Evolutionary conservation across 2,113 vertebrate genomes (phyloP).

Genomic region (Camelus dromedarius): DNA sequence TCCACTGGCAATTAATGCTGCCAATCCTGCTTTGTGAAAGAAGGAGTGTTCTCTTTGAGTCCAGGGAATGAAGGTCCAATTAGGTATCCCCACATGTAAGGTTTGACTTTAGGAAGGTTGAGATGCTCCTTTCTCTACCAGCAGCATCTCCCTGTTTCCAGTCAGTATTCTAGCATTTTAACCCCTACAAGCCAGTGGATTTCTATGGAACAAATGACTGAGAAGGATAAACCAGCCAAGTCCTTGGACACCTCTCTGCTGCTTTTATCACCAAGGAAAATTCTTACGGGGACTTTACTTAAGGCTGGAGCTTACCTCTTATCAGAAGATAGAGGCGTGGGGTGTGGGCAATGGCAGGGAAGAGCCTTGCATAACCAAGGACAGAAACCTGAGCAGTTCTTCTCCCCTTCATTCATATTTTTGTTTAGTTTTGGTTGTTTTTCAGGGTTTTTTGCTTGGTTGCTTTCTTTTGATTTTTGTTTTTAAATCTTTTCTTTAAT

Average conservation of each 20-base stretch:
- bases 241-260: neutral
- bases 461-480: constrained; percentile 39
- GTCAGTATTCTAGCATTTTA: neutral
- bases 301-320: constrained; percentile 32
- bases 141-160: neutral
- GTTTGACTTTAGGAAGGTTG: neutral
- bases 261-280: neutral
- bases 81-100: neutral
- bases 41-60: neutral
- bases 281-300: neutral
- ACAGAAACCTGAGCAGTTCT: constrained; percentile 25
- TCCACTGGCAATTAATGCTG: constrained; percentile 27
- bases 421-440: neutral
- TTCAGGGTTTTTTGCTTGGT: neutral
- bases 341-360: neutral
- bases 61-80: constrained; percentile 45
- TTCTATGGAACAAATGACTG: neutral
- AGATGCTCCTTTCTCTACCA: neutral
- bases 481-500: constrained; percentile 59
- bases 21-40: constrained; percentile 1
- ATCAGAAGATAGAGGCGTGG: constrained; percentile 21
- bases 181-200: neutral
- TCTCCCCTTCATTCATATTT: neutral
- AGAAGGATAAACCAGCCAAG: constrained; percentile 11
- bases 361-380: constrained; percentile 54